Conservation (phyloP, 2,113 vertebrate genomes). For the Oplegnathus fasciatus region DNA sequence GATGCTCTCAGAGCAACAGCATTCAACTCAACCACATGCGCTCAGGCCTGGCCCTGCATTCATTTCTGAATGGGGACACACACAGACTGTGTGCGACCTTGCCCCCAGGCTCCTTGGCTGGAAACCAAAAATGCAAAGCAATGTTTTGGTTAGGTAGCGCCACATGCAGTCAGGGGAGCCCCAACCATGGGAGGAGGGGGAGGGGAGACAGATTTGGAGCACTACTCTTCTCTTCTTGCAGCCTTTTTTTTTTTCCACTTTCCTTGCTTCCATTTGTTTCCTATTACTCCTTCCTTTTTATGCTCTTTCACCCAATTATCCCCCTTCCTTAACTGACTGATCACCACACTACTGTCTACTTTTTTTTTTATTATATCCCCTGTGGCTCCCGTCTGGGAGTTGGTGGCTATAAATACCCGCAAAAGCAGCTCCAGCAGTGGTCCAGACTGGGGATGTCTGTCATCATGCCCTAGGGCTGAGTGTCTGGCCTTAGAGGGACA, state of each 20-base stretch:
- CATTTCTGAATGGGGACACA: slow-evolving; percentile 46
- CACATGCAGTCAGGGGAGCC: slow-evolving; percentile 60
- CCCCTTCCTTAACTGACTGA: not conserved
- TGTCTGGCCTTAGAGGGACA: slow-evolving; percentile 59
- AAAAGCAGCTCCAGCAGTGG: slow-evolving; percentile 37
- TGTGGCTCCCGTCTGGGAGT: slow-evolving; percentile 30
- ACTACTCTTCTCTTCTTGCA: not conserved
- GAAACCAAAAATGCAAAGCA: slow-evolving; percentile 74
- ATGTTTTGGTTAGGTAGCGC: slow-evolving; percentile 73
- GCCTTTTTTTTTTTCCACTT: not conserved
- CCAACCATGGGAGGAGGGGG: not conserved
- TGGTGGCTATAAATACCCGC: slow-evolving; percentile 70
- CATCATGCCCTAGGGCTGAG: slow-evolving; percentile 37
- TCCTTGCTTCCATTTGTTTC: not conserved
- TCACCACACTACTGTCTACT: not conserved
- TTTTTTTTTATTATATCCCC: not conserved
- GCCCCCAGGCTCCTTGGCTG: slow-evolving; percentile 58
- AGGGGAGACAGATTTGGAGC: not conserved
- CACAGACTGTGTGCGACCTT: not conserved
- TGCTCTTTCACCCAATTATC: not conserved
- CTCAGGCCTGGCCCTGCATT: slow-evolving; percentile 30
- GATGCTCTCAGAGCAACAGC: slow-evolving; percentile 38
- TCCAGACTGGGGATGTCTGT: slow-evolving; percentile 63
- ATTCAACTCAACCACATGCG: slow-evolving; percentile 35
- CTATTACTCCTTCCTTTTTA: not conserved